These are phyloP conservation scores for Asarcornis scutulata DNA, from an alignment of 2,113 vertebrate genomes.

Conservation along the genomic window DNA sequence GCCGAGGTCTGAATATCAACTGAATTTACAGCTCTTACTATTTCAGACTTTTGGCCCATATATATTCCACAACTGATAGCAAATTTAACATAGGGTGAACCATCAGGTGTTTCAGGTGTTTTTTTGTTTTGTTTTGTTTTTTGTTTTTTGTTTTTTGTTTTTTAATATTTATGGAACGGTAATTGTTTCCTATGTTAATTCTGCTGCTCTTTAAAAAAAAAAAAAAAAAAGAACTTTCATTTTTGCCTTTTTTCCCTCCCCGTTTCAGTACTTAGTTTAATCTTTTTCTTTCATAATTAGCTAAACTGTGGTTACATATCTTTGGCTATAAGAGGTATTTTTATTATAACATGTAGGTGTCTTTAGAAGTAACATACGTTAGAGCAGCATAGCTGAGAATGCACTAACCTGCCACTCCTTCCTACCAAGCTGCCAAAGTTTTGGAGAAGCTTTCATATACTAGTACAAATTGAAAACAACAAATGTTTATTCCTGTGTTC, in stretches of 20 bases:
- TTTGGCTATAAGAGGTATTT: conserved; percentile 31
- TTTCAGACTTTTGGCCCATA: conserved; percentile 9
- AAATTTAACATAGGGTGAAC: neutral
- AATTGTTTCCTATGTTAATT: neutral
- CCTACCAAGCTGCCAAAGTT: neutral
- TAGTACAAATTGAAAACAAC: neutral
- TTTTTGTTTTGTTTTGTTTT: too few relatives aligned
- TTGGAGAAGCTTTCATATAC: neutral
- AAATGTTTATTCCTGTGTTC: neutral
- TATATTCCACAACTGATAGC: neutral
- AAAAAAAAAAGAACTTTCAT: neutral
- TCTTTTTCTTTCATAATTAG: neutral
- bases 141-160: neutral
- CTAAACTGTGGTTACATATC: neutral
- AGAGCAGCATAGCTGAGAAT: conserved; percentile 16
- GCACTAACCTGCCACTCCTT: neutral
- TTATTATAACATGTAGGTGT: conserved; percentile 13
- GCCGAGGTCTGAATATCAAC: neutral
- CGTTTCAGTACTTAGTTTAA: conserved; percentile 20
- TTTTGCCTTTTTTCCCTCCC: neutral
- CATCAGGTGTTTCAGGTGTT: neutral
- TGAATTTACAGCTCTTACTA: conserved; percentile 16
- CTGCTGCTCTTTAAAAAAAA: neutral
- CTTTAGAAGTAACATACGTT: conserved; percentile 29
- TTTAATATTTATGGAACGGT: neutral